Evolutionary conservation across 2,888 invertebrate genomes (phyloP).

Genomic region (Tyria jacobaeae): DNA sequence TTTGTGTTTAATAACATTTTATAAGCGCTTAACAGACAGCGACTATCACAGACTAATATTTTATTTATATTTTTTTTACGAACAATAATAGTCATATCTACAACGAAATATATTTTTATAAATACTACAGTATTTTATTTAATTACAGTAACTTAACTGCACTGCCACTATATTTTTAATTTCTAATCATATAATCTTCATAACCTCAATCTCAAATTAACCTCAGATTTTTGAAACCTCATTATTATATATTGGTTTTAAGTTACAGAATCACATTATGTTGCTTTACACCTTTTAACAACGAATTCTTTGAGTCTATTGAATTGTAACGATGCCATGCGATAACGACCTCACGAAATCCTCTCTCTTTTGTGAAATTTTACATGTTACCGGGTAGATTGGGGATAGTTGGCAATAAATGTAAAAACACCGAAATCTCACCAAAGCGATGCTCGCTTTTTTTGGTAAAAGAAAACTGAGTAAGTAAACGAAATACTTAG

Average conservation of each 20-base stretch:
- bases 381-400: conserved; percentile 48
- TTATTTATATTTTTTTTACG: too few species aligned
- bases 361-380: conserved; percentile 73
- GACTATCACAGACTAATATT: too few species aligned
- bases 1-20: too few species aligned
- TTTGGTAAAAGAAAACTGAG: too few species aligned
- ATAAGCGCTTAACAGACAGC: too few species aligned
- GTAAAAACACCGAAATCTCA: not conserved
- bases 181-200: conserved; percentile 19
- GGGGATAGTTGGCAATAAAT: conserved; percentile 23
- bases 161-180: not conserved
- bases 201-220: too few species aligned
- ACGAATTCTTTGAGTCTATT: conserved; percentile 58
- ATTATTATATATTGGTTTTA: conserved; percentile 29
- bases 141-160: not conserved
- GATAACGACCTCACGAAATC: conserved; percentile 64
- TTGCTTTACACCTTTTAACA: conserved; percentile 53
- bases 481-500: too few species aligned
- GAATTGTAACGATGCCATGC: conserved; percentile 63
- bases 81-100: too few species aligned
- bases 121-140: not conserved
- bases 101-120: too few species aligned
- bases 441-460: too few species aligned
- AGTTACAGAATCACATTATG: conserved; percentile 36
- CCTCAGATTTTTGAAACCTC: conserved; percentile 18